These are phyloP conservation scores for Euclidia mi DNA, from an alignment of 2,888 invertebrate species.

Conservation along the genomic window DNA sequence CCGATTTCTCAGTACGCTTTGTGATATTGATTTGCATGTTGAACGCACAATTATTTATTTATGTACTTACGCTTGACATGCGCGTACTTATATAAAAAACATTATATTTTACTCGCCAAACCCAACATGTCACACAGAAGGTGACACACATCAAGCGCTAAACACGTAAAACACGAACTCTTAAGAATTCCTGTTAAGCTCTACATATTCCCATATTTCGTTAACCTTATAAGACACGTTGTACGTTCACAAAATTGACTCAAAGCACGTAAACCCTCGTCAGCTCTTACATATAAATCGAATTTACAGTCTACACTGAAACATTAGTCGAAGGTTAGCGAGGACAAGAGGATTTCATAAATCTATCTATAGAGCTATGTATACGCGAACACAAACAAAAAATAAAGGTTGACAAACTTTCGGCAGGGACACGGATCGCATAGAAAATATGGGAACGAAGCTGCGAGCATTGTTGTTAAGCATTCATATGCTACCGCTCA, in stretches of 20 bases:
- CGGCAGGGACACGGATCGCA: conserved; percentile 84
- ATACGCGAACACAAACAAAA: conserved; percentile 79
- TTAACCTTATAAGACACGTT: conserved; percentile 22
- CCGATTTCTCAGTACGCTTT: background rate
- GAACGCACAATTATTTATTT: too few species aligned
- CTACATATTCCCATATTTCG: background rate
- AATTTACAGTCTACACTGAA: conserved; percentile 43
- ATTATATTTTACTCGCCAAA: too few species aligned
- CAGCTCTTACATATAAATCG: conserved; percentile 46
- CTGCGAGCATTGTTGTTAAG: conserved; percentile 82
- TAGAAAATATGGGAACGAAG: conserved; percentile 86
- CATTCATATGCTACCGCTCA: conserved; percentile 87
- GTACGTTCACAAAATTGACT: conserved; percentile 28
- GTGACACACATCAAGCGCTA: too few species aligned
- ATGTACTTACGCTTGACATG: too few species aligned
- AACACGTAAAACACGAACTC: background rate
- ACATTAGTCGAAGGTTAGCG: conserved; percentile 36
- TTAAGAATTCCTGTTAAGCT: background rate
- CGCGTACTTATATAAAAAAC: too few species aligned
- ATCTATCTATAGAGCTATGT: conserved; percentile 40
- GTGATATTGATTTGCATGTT: too few species aligned
- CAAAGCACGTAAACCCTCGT: conserved; percentile 44
- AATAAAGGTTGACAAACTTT: conserved; percentile 89
- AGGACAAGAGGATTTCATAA: conserved; percentile 55
- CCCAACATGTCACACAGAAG: too few species aligned